These are phyloP conservation scores for Hyposoter dolosus DNA, from an alignment of 2,888 invertebrate species.

Conservation along the genomic window DNA sequence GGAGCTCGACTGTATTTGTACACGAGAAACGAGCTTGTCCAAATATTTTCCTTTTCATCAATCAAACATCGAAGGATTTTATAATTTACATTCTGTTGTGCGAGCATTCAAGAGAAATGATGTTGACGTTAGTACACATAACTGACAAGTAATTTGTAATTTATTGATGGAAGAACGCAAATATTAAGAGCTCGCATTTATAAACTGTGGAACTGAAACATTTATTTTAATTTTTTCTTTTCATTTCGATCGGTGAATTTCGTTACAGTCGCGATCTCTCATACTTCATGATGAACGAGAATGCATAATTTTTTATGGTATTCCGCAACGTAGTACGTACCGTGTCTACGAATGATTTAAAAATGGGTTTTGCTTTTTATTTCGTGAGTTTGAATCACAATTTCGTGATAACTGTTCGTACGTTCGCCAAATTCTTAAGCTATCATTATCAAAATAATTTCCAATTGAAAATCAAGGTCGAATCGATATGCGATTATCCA, in stretches of 20 bases:
- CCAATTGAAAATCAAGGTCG: no score
- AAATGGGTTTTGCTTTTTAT: not conserved
- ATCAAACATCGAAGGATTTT: not conserved
- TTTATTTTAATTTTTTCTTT: not conserved
- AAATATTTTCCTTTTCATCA: constrained; percentile 1
- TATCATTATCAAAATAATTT: no score
- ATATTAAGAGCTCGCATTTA: not conserved
- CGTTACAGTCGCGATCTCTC: not conserved
- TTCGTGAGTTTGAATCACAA: not conserved
- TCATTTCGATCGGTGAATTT: not conserved
- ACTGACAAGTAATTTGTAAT: not conserved
- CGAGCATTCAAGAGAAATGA: not conserved
- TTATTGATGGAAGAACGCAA: not conserved
- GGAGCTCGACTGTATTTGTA: not conserved
- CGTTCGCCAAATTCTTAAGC: no score
- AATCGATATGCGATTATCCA: no score
- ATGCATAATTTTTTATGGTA: no score
- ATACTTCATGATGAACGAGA: not conserved
- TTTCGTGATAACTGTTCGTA: not conserved
- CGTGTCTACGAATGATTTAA: not conserved
- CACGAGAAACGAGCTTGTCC: not conserved
- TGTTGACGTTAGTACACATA: not conserved
- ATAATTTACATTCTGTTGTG: not conserved
- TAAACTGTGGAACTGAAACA: not conserved
- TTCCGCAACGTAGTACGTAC: not conserved